A percentile compares a stretch with the other conserved stretches of the same genome.
Conservation (phyloP, 2,888 invertebrate genomes). For the Oxyteleia sp. region DNA sequence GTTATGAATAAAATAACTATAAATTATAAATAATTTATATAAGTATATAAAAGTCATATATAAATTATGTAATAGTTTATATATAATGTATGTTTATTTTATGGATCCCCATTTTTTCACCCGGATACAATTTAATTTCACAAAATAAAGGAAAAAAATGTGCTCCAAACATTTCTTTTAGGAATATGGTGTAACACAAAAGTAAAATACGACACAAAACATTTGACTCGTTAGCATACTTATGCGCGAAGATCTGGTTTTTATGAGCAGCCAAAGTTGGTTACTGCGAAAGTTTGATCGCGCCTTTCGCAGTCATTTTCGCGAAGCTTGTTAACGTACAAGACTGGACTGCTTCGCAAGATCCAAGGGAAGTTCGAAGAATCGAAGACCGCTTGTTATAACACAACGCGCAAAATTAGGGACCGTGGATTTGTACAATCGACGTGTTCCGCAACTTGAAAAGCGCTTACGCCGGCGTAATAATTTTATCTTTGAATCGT, state of each 20-base stretch:
- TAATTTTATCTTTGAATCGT: conserved; percentile 56
- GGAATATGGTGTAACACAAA: neutral
- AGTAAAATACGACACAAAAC: too few species aligned
- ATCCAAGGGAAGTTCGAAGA: conserved; percentile 13
- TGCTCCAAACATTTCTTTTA: neutral
- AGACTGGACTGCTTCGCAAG: conserved; percentile 31
- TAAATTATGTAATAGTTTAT: too few species aligned
- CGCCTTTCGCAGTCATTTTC: conserved; percentile 32
- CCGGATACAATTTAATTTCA: too few species aligned
- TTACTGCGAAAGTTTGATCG: conserved; percentile 44
- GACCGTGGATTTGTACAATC: conserved; percentile 19
- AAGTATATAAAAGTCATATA: too few species aligned
- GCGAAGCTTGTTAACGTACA: conserved; percentile 44
- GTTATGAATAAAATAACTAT: too few species aligned
- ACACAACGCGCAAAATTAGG: conserved; percentile 11
- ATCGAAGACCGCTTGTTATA: conserved; percentile 16
- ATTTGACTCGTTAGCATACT: conserved; percentile 32
- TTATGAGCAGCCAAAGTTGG: conserved; percentile 38
- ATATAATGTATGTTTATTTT: too few species aligned
- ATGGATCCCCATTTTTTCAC: too few species aligned
- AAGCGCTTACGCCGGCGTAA: conserved; percentile 44
- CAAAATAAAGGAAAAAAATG: too few species aligned
- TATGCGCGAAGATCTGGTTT: conserved; percentile 18
- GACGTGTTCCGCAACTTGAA: conserved; percentile 24
- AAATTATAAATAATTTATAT: too few species aligned